These are phyloP conservation scores for Eupleurogrammus muticus DNA, from an alignment of 2,797 vertebrate genomes.

Conservation along the genomic window DNA sequence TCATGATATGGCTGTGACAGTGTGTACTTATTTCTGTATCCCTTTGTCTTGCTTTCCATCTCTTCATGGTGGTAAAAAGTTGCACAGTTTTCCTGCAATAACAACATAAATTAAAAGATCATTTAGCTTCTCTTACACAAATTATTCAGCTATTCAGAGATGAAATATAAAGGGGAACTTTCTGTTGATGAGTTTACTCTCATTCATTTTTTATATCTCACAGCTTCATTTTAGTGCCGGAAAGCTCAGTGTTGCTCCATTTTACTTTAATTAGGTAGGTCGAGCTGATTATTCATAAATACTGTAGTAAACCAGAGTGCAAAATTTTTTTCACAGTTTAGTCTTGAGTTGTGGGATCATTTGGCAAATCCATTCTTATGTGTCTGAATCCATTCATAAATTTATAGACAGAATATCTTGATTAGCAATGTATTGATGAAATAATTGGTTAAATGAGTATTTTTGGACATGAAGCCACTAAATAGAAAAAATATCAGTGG, in stretches of 20 bases:
- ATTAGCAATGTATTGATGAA: conserved; percentile 19
- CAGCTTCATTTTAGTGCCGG: conserved; percentile 38
- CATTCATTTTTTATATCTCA: conserved; percentile 49
- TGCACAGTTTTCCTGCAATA: background rate
- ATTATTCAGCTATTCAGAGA: conserved; percentile 23
- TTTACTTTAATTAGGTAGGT: conserved; percentile 46
- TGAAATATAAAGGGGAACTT: conserved; percentile 26
- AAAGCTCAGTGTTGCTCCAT: conserved; percentile 31
- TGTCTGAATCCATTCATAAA: conserved; percentile 18
- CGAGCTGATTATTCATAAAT: conserved; percentile 44
- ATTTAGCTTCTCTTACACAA: conserved; percentile 20
- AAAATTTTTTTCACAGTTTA: conserved; percentile 30
- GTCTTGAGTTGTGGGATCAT: conserved; percentile 21
- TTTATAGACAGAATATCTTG: conserved; percentile 10
- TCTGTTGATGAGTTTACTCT: conserved; percentile 44
- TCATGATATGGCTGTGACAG: conserved; percentile 8
- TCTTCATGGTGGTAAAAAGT: conserved; percentile 1
- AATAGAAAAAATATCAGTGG: background rate
- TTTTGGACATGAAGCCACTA: background rate
- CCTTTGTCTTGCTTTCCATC: conserved; percentile 1
- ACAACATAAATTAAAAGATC: conserved; percentile 13
- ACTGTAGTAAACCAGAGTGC: conserved; percentile 21
- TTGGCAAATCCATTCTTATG: conserved; percentile 29
- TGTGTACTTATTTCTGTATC: conserved; percentile 17
- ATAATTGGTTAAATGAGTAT: conserved; percentile 13